Conservation (phyloP, 2,113 vertebrate genomes). For the Laticauda colubrina region DNA sequence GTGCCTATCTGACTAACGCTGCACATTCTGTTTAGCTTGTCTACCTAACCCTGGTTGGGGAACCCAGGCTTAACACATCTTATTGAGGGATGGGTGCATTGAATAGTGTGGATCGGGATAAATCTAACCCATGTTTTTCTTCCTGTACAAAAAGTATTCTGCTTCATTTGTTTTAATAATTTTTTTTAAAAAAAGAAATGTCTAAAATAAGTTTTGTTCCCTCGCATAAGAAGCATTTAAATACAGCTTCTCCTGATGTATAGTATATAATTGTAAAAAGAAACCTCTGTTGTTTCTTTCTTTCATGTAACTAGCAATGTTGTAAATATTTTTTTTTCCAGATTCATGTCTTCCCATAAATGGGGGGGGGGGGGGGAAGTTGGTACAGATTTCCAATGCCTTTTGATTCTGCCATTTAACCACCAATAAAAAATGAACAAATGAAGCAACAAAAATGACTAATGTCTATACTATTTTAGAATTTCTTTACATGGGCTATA, state of each 20-base stretch:
- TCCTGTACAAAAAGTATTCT: not conserved
- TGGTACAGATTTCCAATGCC: not conserved
- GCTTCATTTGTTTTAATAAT: not conserved
- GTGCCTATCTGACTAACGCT: too few relatives aligned
- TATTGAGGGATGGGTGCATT: not conserved
- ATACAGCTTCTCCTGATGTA: not conserved
- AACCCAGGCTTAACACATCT: too few relatives aligned
- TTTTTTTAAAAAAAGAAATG: not conserved
- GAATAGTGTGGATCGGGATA: not conserved
- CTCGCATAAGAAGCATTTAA: not conserved
- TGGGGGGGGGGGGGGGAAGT: not conserved
- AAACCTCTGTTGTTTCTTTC: not conserved
- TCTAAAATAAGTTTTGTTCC: not conserved
- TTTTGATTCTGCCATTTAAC: not conserved
- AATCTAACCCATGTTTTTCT: not conserved
- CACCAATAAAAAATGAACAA: not conserved
- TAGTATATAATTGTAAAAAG: not conserved
- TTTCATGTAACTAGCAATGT: not conserved
- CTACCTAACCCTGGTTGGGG: too few relatives aligned
- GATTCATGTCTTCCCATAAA: not conserved
- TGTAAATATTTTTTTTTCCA: not conserved
- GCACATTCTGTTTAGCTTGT: too few relatives aligned
- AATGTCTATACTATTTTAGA: not conserved
- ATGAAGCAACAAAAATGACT: not conserved
- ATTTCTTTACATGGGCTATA: not conserved